Evolutionary conservation across 2,113 vertebrate species (phyloP), one percentile per base, ranked within the genome.

Genomic region (Syrmaticus mikado): DNA sequence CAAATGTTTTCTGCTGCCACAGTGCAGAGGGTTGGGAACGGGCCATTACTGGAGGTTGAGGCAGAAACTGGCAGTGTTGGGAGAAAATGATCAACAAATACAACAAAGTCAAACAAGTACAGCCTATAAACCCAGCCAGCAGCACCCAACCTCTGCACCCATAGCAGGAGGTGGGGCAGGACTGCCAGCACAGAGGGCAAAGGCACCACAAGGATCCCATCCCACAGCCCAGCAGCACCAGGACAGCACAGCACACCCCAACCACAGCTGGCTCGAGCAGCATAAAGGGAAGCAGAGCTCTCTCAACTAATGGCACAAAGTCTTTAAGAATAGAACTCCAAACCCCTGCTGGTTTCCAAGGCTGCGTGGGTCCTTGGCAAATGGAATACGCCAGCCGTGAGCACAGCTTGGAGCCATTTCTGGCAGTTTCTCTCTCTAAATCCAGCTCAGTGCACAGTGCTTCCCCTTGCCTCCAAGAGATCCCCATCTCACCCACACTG

Each of bases 151-250:
- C 24, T 38, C 60, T 36, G 58, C 22, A 36, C 14, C 58, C 34
- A 16, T n/a, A 25, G 34, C 13, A 22, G 30, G 32, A 10, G 5
- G 12, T 1, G 2, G 50, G 32, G 12, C 17, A 76, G 17, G 27
- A 70, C n/a, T 19, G 7, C 48, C 48, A 25, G 48, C 48, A 50
- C 48, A 25, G 24, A 21, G 0, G 0, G 58, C 46, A 58, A 1
- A 0, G 1, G 1, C 21, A 65, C 6, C 1, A 5, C 0, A 1
- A 81, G 55, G 34, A 25, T 8, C 75, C 34, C 34, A 25, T 34
- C 34, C 58, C 34, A 53, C 25, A 28, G 52, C 52, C 13, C 6
- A 13, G 9, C 12, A 36, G 34, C 34, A n/a, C 6, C 5, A 53
- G 41, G 36, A 67, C 14, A 1, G 17, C 18, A 36, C 41, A 58